Evolutionary conservation across 2,797 vertebrate species (phyloP), one percentile per base, ranked within the genome.

Genomic region (Pangasius macronema): DNA sequence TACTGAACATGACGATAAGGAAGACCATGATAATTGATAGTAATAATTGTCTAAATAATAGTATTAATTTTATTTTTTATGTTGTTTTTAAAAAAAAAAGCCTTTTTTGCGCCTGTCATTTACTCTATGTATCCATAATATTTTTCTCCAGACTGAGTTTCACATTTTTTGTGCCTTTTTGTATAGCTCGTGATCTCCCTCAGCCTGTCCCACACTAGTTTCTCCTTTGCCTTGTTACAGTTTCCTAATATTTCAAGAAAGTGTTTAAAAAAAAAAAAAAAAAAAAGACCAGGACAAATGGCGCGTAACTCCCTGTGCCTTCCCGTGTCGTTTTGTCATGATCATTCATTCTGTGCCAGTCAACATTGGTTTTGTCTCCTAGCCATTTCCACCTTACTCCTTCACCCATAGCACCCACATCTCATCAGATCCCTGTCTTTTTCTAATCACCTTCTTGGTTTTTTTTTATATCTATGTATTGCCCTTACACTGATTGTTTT

Each of bases 261-360:
- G 85, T 5, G 42, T 87, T 84, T 87, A 0, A 2, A 42, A 33
- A 33, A 36, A 16, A 65, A 88, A 89, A 85, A 72, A 20, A 87
- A 84, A 86, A 63, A 89, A 85, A 88, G 61, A 80, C 9, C 55
- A 87, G 90, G 88, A 85, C 85, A 55, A 92, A 92, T 80, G 90
- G 89, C 87, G 88, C 92, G 92, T 93, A 93, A 93, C 92, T 95
- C 92, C 93, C 92, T 80, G 95, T 95, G 95, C 95, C 95, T 96
- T 95, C 95, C 91, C 91, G 89, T 94, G 92, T 92, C 79, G 20
- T 81, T 76, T 59, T 85, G 22, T 82, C 51, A n/a, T 73, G 27
- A 75, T 57, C 80, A 46, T 55, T 85, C 67, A 87, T 81, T 61
- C 79, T 86, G 82, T 92, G 90, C 93, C 86, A 87, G 46, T 93